phyloP scores from a whole-genome alignment of 2,797 vertebrate genomes.

The Gadopsis marmoratus region DNA sequence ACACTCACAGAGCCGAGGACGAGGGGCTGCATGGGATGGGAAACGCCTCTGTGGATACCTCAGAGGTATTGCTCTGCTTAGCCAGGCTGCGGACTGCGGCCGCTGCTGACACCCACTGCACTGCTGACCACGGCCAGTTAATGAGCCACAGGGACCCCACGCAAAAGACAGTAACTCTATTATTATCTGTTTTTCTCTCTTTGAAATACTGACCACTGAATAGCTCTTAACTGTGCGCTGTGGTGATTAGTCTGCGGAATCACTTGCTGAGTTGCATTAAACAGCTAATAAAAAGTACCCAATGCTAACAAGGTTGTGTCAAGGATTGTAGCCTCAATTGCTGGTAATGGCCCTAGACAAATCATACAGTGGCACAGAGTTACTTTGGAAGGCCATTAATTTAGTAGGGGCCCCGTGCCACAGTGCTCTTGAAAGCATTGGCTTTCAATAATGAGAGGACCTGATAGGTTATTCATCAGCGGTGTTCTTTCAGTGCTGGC shows the following conservation, averaged over 20 bases:
- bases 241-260: conserved; percentile 38
- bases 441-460: conserved; percentile 71
- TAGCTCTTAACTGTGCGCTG: conserved; percentile 1
- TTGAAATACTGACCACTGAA: conserved; percentile 36
- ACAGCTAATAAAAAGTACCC: conserved; percentile 62
- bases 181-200: conserved; percentile 8
- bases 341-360: conserved; percentile 68
- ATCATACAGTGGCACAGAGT: conserved; percentile 61
- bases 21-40: conserved; percentile 16
- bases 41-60: conserved; percentile 26
- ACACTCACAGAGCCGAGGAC: conserved; percentile 20
- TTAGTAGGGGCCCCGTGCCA: conserved; percentile 37
- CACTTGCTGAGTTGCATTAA: conserved; percentile 64
- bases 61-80: conserved; percentile 25
- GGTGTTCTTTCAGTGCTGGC: conserved; percentile 26
- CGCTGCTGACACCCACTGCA: conserved; percentile 20
- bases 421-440: conserved; percentile 62
- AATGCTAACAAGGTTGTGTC: conserved; percentile 62
- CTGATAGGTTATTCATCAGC: conserved; percentile 78
- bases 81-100: conserved; percentile 6
- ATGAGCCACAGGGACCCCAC: conserved; percentile 17
- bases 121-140: conserved; percentile 15
- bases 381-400: conserved; percentile 67
- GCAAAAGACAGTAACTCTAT: not conserved
- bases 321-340: conserved; percentile 63